Conservation (phyloP, 2,888 invertebrate species). For the Xylota segnis region DNA sequence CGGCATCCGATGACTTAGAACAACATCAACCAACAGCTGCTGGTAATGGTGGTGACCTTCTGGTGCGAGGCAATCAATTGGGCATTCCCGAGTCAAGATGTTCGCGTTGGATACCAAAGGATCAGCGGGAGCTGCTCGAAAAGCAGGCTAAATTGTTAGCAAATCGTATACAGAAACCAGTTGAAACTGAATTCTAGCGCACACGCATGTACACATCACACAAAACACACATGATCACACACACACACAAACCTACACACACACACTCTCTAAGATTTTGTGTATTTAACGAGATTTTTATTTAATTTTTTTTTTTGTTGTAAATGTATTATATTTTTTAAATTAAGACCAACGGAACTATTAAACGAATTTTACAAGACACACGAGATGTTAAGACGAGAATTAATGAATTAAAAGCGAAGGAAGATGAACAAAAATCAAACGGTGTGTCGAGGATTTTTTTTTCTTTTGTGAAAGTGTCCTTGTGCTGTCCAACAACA, state of each 20-base stretch:
- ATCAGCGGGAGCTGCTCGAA: constrained; percentile 83
- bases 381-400: constrained; percentile 26
- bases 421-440: constrained; percentile 31
- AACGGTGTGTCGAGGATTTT: constrained; percentile 32
- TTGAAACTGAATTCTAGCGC: constrained; percentile 83
- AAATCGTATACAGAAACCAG: constrained; percentile 80
- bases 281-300: constrained; percentile 63
- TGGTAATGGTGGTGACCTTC: constrained; percentile 79
- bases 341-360: constrained; percentile 45
- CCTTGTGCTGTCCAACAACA: constrained; percentile 13
- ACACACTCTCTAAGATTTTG: constrained; percentile 20
- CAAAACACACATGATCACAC: constrained; percentile 11
- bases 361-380: constrained; percentile 29
- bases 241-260: constrained; percentile 10
- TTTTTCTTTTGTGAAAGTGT: constrained; percentile 41
- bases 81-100: constrained; percentile 83
- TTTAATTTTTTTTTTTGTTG: constrained; percentile 20
- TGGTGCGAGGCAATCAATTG: constrained; percentile 82
- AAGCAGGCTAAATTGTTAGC: constrained; percentile 83
- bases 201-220: constrained; percentile 22
- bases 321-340: constrained; percentile 63
- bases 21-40: constrained; percentile 24
- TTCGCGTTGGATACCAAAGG: constrained; percentile 83
- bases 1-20: constrained; percentile 53
- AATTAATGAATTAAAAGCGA: constrained; percentile 59